Base-by-base conservation (phyloP, 2,888 invertebrate species). In the Mythimna pallens region DNA sequence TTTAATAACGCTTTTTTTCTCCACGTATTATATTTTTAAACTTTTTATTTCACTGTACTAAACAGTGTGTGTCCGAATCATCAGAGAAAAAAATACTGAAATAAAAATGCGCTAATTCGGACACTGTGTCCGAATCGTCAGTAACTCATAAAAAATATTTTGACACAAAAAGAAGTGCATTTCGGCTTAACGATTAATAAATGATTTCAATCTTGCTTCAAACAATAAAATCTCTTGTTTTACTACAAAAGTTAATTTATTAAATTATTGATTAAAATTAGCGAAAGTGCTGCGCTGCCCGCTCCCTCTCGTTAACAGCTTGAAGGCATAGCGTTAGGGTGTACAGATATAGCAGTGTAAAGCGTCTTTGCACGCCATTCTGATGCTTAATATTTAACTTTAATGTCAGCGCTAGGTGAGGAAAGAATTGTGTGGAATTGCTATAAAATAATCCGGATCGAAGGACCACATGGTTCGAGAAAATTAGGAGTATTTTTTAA, bases 331-430 rank as follows among this genome's bases (percentile, higher is more conserved):
- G 68, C 78, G 25, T 62, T 62, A 72, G 76, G 86, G 70, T 81
- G 79, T 55, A 72, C 73, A 78, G 77, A 78, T 71, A 73, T 62
- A 58, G 73, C 22, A 36, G 66, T 69, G 67, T 74, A 76, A 78
- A 80, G 62, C 79, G 67, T 71, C 69, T 86, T 78, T 62, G 74
- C 76, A 71, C 74, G 79, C 81, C 72, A 77, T 77, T 54, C 62
- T 22, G 36, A 73, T 66, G 76, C 63, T 84, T 72, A 78, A 77
- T 80, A 77, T 86, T 78, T 79, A 86, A 75, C n/a, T 84, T 81
- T 76, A 78, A 86, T 81, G 63, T 25, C 75, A 73, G 25, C 78
- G 64, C 82, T 84, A 68, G 55, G 8, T 3, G 12, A 20, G 20
- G 65, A 22, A 34, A 70, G 80, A 74, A 70, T 81, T 62, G 17